Base-by-base conservation (phyloP, 1,140 invertebrate species). In the Bombus pascuorum region DNA sequence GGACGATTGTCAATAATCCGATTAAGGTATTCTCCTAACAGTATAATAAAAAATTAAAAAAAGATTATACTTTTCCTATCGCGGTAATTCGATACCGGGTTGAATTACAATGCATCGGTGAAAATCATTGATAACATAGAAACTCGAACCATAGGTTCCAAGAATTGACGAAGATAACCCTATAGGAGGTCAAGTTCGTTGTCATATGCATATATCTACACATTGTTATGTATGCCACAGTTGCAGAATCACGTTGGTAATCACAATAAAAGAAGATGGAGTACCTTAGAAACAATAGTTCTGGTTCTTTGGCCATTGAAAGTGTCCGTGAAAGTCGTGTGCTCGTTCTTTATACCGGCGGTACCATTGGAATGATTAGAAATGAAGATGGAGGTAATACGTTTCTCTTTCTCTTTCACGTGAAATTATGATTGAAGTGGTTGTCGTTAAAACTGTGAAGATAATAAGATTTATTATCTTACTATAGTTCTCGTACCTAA, bases 361-460 rank as follows among this genome's bases (percentile, higher is more conserved):
- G 98, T 25, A 98, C 98, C 2, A 98, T 98, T 87, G 98, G 98
- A 37, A 98, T 98, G 98, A 95, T 97, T 87, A 96, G 97, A 84
- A 97, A 98, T 92, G 95, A 96, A 13, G 94, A 96, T 47, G 97
- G 97, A 95, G 97, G 97, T 97, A 95, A 42, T 25, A 34, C 59
- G 10, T 28, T 5, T n/a, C 15, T 25, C 6, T 57, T 47, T 18
- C 37, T 18, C 28, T 9, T 22, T n/a, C 47, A 74, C 47, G 5
- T 34, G 10, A 22, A 32, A 68, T 68, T 34, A 1, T 3, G 15
- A 34, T 68, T 22, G 32, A 9, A 34, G 22, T 28, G 12, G 13
- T 32, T 22, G n/a, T 32, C 2, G 13, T 73, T n/a, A 18, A 2
- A 32, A 18, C 2, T n/a, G 1, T 4, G 2, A 42, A n/a, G 3